Evolutionary conservation across 2,113 vertebrate genomes (phyloP).

Genomic region (Pygoscelis adeliae): DNA sequence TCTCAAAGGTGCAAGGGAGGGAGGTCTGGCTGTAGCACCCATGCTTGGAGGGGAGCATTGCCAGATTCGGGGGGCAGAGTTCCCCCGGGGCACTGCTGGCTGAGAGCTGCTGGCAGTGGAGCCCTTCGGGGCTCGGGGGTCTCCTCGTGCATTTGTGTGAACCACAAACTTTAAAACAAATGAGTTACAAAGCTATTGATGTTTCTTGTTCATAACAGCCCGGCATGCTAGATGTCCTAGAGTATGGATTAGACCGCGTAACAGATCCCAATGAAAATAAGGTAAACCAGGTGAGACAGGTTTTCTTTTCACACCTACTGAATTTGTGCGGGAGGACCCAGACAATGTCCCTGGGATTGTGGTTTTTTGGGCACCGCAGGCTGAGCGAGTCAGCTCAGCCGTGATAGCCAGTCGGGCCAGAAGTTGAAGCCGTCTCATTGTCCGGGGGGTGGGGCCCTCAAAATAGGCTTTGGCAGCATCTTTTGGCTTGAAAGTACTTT

Average conservation of each 20-base stretch:
- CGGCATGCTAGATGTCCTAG: constrained; percentile 85
- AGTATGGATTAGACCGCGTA: constrained; percentile 87
- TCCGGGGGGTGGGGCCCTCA: neutral
- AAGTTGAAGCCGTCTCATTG: neutral
- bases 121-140: neutral
- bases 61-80: neutral
- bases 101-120: neutral
- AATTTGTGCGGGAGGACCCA: neutral
- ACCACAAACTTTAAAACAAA: neutral
- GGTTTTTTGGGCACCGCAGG: neutral
- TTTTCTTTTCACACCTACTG: neutral
- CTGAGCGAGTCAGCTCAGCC: neutral
- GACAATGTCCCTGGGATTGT: neutral
- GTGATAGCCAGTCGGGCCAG: neutral
- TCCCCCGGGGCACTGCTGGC: neutral
- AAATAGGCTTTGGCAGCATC: constrained; percentile 8
- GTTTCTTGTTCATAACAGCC: constrained; percentile 76
- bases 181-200: neutral
- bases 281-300: constrained; percentile 88
- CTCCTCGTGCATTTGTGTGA: neutral
- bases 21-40: neutral
- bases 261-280: constrained; percentile 85
- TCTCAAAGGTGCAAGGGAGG: neutral
- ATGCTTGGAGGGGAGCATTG: accelerated
- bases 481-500: neutral